A percentile compares a stretch with the other conserved stretches of the same genome.
These are phyloP conservation scores for Hyles lineata DNA, from an alignment of 2,888 invertebrate genomes.

Conservation along the genomic window DNA sequence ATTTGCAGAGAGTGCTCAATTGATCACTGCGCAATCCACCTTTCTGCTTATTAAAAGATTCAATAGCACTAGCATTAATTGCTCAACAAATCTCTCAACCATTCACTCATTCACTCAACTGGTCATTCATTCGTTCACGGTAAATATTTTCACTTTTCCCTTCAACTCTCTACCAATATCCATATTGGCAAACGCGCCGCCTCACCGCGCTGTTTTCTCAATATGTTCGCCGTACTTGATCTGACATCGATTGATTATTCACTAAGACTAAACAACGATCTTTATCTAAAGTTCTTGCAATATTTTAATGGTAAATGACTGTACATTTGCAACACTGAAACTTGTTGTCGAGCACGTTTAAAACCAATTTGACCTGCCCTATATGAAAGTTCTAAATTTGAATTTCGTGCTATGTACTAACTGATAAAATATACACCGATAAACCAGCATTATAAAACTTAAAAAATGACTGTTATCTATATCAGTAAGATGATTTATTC, in stretches of 20 bases:
- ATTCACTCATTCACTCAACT: neutral
- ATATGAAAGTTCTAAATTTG: no score
- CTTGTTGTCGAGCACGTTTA: no score
- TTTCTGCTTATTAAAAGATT: no score
- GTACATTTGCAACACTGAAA: neutral
- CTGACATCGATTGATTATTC: constrained; percentile 52
- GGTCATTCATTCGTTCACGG: constrained; percentile 10
- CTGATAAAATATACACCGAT: neutral
- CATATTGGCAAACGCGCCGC: constrained; percentile 4
- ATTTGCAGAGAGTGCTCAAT: no score
- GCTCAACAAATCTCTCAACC: neutral
- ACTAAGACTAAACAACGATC: constrained; percentile 54
- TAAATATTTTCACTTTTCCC: constrained; percentile 18
- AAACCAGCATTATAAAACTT: no score
- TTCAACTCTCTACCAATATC: constrained; percentile 15
- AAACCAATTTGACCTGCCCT: no score
- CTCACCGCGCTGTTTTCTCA: neutral
- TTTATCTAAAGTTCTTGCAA: constrained; percentile 41
- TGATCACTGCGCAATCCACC: no score
- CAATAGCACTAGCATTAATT: no score
- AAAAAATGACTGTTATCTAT: constrained; percentile 3
- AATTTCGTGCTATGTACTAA: neutral
- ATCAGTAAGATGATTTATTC: constrained; percentile 51
- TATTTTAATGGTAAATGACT: no score
- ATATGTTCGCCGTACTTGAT: constrained; percentile 19